Percentiles rank a stretch among this genome's conserved stretches.
These are phyloP conservation scores for Conus ventricosus DNA, from an alignment of 1,140 invertebrate species.

Conservation along the genomic window DNA sequence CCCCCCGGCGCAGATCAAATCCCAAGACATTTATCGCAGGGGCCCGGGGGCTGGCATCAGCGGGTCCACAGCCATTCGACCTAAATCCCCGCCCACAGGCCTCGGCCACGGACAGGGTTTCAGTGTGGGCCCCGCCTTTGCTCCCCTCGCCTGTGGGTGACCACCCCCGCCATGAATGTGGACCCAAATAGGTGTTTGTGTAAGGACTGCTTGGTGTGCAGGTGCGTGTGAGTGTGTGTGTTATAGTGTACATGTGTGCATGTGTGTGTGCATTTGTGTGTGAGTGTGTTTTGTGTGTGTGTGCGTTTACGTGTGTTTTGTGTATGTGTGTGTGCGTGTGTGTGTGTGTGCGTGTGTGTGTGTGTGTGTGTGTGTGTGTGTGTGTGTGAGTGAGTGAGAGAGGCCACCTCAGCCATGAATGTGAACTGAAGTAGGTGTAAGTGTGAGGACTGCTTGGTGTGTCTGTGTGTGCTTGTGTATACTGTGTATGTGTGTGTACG, in stretches of 20 bases:
- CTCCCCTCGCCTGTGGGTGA: constrained; percentile 84
- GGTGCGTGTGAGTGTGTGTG: background rate
- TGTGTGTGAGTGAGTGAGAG: background rate
- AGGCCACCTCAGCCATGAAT: background rate
- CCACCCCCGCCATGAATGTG: constrained; percentile 74
- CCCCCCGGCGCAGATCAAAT: constrained; percentile 90
- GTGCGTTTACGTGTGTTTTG: too few relatives aligned
- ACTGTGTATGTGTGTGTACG: background rate
- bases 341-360: too few relatives aligned
- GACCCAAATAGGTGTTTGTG: constrained; percentile 66
- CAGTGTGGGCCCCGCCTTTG: constrained; percentile 86
- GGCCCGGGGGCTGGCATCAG: constrained; percentile 55
- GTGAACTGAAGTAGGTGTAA: background rate
- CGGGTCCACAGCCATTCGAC: constrained; percentile 40
- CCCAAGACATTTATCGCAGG: constrained; percentile 76
- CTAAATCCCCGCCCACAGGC: constrained; percentile 76
- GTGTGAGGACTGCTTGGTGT: background rate
- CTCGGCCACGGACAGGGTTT: constrained; percentile 71
- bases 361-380: background rate
- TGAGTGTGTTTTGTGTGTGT: too few relatives aligned
- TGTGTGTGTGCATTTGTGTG: too few relatives aligned
- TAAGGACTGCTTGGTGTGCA: background rate
- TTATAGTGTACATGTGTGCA: background rate
- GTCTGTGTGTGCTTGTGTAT: background rate
- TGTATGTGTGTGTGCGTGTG: too few relatives aligned